Percentiles rank a stretch among this genome's conserved stretches.
Evolutionary conservation across 2,113 vertebrate genomes (phyloP).

Genomic region (Trochalopteron elliotii): DNA sequence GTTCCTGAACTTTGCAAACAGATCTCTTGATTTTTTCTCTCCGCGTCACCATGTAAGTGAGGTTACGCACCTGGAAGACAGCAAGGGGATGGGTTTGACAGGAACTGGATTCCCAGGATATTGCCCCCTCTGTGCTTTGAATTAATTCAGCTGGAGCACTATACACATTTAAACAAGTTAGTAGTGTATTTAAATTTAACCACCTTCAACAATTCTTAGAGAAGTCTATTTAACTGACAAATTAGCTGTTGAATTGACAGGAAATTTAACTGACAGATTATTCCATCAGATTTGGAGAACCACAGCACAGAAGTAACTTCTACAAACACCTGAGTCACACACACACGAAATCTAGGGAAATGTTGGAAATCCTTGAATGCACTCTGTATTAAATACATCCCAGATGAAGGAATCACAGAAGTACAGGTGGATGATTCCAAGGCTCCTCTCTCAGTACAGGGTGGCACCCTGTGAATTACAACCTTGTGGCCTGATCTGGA

Average conservation of each 20-base stretch:
- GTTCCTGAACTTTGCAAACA: constrained; percentile 92
- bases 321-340: not conserved
- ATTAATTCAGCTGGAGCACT: not conserved
- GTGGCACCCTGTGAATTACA: not conserved
- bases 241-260: not conserved
- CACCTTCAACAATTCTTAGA: not conserved
- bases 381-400: not conserved
- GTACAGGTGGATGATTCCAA: not conserved
- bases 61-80: constrained; percentile 88
- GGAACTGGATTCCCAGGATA: not conserved
- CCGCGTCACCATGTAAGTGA: constrained; percentile 98
- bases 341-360: not conserved
- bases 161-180: not conserved
- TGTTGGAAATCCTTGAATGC: not conserved
- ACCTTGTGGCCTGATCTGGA: not conserved
- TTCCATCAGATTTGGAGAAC: not conserved
- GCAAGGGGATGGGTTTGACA: not conserved
- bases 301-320: not conserved
- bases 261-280: not conserved
- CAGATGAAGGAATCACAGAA: not conserved
- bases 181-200: not conserved
- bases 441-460: not conserved
- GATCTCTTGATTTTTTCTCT: constrained; percentile 97
- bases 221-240: not conserved
- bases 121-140: not conserved